Evolutionary conservation across 2,888 invertebrate species (phyloP), one percentile per base, ranked within the genome.

Genomic region (Scaptomyza cyrtandrae): DNA sequence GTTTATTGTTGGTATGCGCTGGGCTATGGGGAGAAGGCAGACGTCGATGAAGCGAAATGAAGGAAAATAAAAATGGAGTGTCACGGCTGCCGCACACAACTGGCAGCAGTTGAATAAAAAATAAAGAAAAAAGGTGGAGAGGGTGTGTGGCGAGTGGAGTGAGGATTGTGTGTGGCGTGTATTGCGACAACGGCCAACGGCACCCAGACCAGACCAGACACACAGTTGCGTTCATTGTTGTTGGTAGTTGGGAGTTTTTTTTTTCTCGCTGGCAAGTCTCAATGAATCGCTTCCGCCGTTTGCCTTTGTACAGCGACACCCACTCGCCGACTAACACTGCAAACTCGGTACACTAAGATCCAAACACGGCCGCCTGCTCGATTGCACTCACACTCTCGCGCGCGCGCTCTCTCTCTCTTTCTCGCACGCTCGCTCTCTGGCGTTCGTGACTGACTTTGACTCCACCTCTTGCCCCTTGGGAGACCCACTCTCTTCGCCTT

Each of bases 61-160:
- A 53, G 68, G 52, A 85, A 85, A 85, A 87, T 85, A 87, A 85
- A 81, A 85, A 85, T 85, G 85, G 85, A 85, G 85, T 85, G 85
- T 83, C 86, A 87, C 80, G 87, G 83, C 80, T 71, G 71, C 63
- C 72, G 80, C 70, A 71, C 75, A 75, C 75, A 74, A 71, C 71
- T 65, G 71, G 59, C 70, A 60, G 71, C 63, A 71, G 39, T 57
- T 45, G 57, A 46, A 27, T 11, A 41, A 45, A 27, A 24, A 27
- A 49, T 29, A 37, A 39, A 39, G 7, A 19, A n/a, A 19, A 46
- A 29, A 29, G 16, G 27, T 3, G 41, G 33, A 7, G 53, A 45
- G 52, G 45, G 27, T 6, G 45, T 27, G 29, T 13, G 24, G 53
- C 13, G 65, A 37, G 59, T 54, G 61, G 10, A 37, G 50, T 54